These are phyloP conservation scores for Noctua janthe DNA, from an alignment of 2,888 invertebrate genomes.

Conservation along the genomic window DNA sequence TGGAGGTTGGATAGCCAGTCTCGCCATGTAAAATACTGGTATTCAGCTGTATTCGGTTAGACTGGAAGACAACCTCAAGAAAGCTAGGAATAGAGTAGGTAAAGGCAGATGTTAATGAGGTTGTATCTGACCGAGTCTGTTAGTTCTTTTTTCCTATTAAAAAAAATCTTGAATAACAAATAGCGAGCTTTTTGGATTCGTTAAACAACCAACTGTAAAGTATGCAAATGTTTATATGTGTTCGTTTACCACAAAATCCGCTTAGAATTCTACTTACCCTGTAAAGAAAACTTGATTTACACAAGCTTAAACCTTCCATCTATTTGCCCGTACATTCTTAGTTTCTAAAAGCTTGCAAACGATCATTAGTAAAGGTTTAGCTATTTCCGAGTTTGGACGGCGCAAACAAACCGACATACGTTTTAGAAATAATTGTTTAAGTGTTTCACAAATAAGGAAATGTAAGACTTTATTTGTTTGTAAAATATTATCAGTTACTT, in stretches of 20 bases:
- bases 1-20: no score
- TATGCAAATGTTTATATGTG: constrained; percentile 31
- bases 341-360: constrained; percentile 52
- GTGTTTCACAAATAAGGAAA: constrained; percentile 60
- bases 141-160: no score
- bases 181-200: not conserved
- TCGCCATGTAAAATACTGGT: no score
- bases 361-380: constrained; percentile 52
- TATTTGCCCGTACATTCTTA: constrained; percentile 33
- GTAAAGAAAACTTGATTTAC: constrained; percentile 12
- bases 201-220: constrained; percentile 28
- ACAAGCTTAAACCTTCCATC: constrained; percentile 21
- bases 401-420: constrained; percentile 45
- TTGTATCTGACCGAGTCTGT: no score
- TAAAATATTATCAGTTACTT: constrained; percentile 2
- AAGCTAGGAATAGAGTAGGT: no score
- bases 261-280: constrained; percentile 35
- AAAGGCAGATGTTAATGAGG: no score
- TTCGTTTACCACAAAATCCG: constrained; percentile 37
- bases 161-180: not conserved
- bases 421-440: constrained; percentile 63
- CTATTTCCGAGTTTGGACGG: constrained; percentile 52
- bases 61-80: no score
- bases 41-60: no score
- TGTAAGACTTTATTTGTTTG: constrained; percentile 23